phyloP scores from a whole-genome alignment of 2,888 invertebrate genomes.

The Trichopria drosophilae region DNA sequence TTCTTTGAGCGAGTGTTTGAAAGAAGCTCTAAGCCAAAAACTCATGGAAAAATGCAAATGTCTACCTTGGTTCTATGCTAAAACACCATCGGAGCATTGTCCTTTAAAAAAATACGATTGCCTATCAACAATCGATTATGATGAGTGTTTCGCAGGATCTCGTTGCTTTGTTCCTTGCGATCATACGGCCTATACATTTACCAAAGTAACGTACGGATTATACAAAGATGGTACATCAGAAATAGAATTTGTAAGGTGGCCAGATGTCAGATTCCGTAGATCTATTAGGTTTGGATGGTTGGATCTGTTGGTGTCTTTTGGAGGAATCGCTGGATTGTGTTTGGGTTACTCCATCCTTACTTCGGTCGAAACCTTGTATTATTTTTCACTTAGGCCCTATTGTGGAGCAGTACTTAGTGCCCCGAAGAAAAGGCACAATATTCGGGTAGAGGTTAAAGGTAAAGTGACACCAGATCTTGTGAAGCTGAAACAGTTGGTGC shows the following conservation, averaged over 20 bases:
- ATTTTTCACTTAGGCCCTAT: slow-evolving; percentile 72
- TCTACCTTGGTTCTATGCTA: slow-evolving; percentile 43
- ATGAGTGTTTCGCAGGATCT: slow-evolving; percentile 63
- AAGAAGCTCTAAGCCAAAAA: slow-evolving; percentile 21
- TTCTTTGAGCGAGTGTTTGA: slow-evolving; percentile 35
- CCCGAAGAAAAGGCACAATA: slow-evolving; percentile 21
- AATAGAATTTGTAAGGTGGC: slow-evolving; percentile 62
- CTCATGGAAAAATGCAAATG: slow-evolving; percentile 38
- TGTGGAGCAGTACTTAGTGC: slow-evolving; percentile 56
- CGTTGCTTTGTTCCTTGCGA: slow-evolving; percentile 74
- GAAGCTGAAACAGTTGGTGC: too few relatives aligned
- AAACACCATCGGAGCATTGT: slow-evolving; percentile 30
- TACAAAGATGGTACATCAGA: not conserved
- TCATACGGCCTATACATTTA: slow-evolving; percentile 76
- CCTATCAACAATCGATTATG: slow-evolving; percentile 61
- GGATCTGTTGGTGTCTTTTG: slow-evolving; percentile 69
- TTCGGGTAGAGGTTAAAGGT: not conserved
- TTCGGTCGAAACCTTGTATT: slow-evolving; percentile 76
- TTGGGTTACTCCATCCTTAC: slow-evolving; percentile 77
- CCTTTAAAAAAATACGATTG: slow-evolving; percentile 55
- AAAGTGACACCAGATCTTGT: too few relatives aligned
- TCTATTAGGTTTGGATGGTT: slow-evolving; percentile 85
- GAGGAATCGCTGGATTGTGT: slow-evolving; percentile 65
- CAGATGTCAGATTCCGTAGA: slow-evolving; percentile 75
- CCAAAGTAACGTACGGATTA: too few relatives aligned